Evolutionary conservation across 2,888 invertebrate genomes (phyloP), one percentile per base, ranked within the genome.

Genomic region (Alitta virens): DNA sequence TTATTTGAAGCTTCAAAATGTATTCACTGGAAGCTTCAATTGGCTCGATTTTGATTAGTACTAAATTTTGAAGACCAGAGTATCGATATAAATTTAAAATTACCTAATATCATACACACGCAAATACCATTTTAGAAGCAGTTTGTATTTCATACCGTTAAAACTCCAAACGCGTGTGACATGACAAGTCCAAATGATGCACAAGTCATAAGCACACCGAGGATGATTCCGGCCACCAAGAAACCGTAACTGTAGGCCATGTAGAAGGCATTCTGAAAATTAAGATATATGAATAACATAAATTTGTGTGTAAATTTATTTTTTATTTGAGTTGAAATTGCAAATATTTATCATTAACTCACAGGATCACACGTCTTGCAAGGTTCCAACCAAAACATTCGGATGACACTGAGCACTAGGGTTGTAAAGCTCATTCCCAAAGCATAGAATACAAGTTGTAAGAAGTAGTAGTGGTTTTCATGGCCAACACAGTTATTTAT

Each of bases 371-470:
- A 79, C 21, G 59, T 54, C 16, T 62, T 46, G 69, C 80, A 80
- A 57, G 75, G 74, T 16, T 75, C 74, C 38, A 55, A 57, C 68
- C 71, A 75, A 57, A 74, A 78, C 63, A 75, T 73, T 62, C 78
- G 74, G 23, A 77, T 63, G 62, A 75, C 64, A 24, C 70, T 66
- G n/a, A 75, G 53, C 7, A 70, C 56, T 33, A 77, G 68, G 2
- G 76, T 68, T 25, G 71, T 64, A 18, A 70, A 40, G 53, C 77
- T 68, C 55, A 80, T 68, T 16, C 76, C 55, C 21, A 74, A 71
- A 27, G 79, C 91, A 78, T 91, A 92, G 43, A 91, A 84, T 67
- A 92, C 84, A 57, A 81, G 71, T 66, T 74, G 72, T 27, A 77
- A 57, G 64, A 81, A 81, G n/a, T 72, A 67, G 66, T 73, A 78